Conservation (phyloP, 2,888 invertebrate genomes). For the Augiades crinisus region DNA sequence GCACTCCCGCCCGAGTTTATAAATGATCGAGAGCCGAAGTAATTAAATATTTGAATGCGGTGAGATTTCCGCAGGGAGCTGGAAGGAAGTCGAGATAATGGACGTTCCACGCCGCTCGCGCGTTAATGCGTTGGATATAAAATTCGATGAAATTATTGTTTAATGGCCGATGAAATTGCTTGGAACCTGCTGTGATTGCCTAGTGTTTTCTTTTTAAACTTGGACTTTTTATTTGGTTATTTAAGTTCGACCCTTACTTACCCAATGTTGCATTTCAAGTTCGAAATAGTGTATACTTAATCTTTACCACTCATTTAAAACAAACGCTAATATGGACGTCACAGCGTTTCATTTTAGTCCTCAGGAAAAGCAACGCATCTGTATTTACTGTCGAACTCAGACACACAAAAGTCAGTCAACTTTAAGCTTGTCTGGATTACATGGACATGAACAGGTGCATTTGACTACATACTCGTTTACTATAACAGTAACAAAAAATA, state of each 20-base stretch:
- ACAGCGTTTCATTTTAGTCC: no score
- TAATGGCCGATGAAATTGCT: slow-evolving; percentile 72
- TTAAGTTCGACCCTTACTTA: slow-evolving; percentile 3
- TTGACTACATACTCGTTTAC: no score
- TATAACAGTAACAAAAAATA: no score
- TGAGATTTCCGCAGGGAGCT: slow-evolving; percentile 76
- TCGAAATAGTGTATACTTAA: no score
- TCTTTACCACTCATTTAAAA: no score
- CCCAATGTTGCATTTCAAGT: no score
- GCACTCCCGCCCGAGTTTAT: slow-evolving; percentile 76
- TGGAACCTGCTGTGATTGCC: slow-evolving; percentile 47
- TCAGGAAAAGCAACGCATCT: no score
- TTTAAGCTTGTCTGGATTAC: no score
- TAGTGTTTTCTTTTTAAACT: slow-evolving; percentile 47
- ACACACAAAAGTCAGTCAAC: no score
- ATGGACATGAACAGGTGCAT: no score
- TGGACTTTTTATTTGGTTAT: slow-evolving; percentile 34
- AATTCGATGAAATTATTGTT: slow-evolving; percentile 77
- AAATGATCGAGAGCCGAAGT: slow-evolving; percentile 78
- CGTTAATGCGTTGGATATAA: slow-evolving; percentile 77
- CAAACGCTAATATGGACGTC: no score
- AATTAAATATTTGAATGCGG: slow-evolving; percentile 82
- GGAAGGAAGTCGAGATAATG: slow-evolving; percentile 63
- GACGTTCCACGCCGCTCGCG: slow-evolving; percentile 55
- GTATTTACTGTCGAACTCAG: no score